phyloP scores from a whole-genome alignment of 2,888 invertebrate species.

The Tetrapedia diversipes region DNA sequence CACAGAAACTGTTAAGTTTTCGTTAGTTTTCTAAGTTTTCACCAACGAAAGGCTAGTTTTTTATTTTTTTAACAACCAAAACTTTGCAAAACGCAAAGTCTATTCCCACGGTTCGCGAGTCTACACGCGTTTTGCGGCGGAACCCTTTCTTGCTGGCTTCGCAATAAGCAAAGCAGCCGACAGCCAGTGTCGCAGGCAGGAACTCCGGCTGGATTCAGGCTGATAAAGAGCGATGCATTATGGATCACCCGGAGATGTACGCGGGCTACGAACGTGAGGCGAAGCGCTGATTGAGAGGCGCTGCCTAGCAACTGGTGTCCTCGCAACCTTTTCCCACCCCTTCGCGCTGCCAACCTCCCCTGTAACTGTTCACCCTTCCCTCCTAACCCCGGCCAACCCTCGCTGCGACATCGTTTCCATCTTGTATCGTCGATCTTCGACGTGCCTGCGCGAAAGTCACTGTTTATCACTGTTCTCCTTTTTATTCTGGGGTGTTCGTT shows the following conservation, averaged over 20 bases:
- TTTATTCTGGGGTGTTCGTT: too few species aligned
- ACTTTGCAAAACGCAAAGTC: too few species aligned
- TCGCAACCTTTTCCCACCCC: slow-evolving; percentile 69
- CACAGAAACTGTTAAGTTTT: too few species aligned
- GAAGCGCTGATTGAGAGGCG: slow-evolving; percentile 77
- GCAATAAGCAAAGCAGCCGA: slow-evolving; percentile 52
- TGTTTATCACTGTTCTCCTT: too few species aligned
- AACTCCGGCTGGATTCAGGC: slow-evolving; percentile 45
- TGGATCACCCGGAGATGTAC: slow-evolving; percentile 70
- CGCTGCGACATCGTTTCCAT: slow-evolving; percentile 50
- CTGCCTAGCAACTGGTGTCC: slow-evolving; percentile 82
- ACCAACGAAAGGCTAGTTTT: too few species aligned
- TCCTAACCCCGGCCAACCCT: slow-evolving; percentile 40
- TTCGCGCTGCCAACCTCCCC: slow-evolving; percentile 39
- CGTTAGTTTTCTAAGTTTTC: too few species aligned
- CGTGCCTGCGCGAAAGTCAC: neutral
- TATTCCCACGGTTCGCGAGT: too few species aligned
- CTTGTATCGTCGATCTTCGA: slow-evolving; percentile 50
- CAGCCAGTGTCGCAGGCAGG: slow-evolving; percentile 21
- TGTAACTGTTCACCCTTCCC: slow-evolving; percentile 26
- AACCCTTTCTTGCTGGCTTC: slow-evolving; percentile 30
- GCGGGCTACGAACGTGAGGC: slow-evolving; percentile 68
- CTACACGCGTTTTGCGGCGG: neutral
- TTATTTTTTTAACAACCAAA: too few species aligned
- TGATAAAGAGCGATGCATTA: slow-evolving; percentile 74